Percentiles rank a stretch among this genome's conserved stretches.
These are phyloP conservation scores for Puffinus mauretanicus DNA, from an alignment of 2,113 vertebrate species.

Conservation along the genomic window DNA sequence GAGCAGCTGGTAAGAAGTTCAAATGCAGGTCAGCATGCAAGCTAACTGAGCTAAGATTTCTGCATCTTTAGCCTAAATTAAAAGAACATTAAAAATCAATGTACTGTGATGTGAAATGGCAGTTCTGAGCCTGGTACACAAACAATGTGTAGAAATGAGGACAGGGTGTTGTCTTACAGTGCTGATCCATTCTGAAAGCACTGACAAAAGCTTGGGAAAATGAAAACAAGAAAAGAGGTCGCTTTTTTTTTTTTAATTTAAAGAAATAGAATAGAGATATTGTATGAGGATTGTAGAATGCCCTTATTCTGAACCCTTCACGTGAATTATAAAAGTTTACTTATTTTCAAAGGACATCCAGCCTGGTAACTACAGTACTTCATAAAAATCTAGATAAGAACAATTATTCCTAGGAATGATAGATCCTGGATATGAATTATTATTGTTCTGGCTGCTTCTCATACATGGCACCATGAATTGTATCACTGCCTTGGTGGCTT, in stretches of 20 bases:
- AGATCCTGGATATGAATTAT: neutral
- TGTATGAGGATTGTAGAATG: neutral
- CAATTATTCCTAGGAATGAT: neutral
- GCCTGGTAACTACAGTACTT: neutral
- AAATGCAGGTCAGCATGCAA: slow-evolving; percentile 73
- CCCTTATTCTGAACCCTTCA: slow-evolving; percentile 40
- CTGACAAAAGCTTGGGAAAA: slow-evolving; percentile 63
- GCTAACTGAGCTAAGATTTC: slow-evolving; percentile 70
- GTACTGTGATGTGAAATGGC: slow-evolving; percentile 75
- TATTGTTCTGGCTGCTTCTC: neutral
- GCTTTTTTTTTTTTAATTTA: neutral
- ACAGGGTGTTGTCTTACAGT: slow-evolving; percentile 70
- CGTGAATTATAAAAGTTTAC: neutral
- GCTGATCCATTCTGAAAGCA: slow-evolving; percentile 75
- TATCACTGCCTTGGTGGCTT: neutral
- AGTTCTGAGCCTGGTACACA: slow-evolving; percentile 70
- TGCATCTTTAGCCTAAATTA: slow-evolving; percentile 72
- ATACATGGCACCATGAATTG: neutral
- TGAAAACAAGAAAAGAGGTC: slow-evolving; percentile 5
- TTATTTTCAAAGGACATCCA: slow-evolving; percentile 10
- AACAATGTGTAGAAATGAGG: slow-evolving; percentile 64
- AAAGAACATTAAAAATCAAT: slow-evolving; percentile 72
- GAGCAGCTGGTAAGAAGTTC: slow-evolving; percentile 73
- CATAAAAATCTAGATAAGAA: neutral
- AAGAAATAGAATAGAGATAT: neutral